These are phyloP conservation scores for Oryzias woworae DNA, from an alignment of 2,113 vertebrate species.

Conservation along the genomic window DNA sequence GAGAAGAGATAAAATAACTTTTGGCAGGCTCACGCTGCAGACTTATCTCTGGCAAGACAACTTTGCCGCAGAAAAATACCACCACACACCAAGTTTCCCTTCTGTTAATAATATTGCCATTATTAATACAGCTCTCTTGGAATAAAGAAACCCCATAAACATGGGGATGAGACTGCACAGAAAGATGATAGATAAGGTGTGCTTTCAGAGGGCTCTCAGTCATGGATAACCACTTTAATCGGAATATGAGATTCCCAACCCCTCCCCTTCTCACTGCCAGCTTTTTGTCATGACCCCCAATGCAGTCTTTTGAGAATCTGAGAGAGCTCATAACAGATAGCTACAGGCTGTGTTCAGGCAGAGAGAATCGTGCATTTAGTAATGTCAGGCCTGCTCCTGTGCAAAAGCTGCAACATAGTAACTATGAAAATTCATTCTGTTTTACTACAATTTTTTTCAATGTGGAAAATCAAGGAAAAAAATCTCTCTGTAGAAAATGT, in stretches of 20 bases:
- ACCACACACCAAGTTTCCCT: neutral
- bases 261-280: conserved; percentile 11
- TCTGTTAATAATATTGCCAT: conserved; percentile 33
- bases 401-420: conserved; percentile 28
- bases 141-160: conserved; percentile 23
- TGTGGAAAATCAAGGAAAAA: no score
- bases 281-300: conserved; percentile 39
- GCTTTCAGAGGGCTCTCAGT: conserved; percentile 28
- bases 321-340: conserved; percentile 18
- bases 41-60: conserved; percentile 20
- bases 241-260: conserved; percentile 13
- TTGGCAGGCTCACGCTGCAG: conserved; percentile 33
- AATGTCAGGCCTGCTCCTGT: conserved; percentile 4
- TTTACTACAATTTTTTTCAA: no score
- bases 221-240: conserved; percentile 26
- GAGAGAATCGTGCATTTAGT: conserved; percentile 44
- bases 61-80: conserved; percentile 32
- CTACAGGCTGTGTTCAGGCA: conserved; percentile 24
- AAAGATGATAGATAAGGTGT: conserved; percentile 11
- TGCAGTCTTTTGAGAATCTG: conserved; percentile 16
- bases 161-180: conserved; percentile 17
- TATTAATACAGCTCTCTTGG: conserved; percentile 32
- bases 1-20: conserved; percentile 24
- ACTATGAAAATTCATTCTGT: no score
- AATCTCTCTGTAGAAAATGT: no score